Percentiles rank a stretch among this genome's conserved stretches.
Conservation (phyloP, 2,888 invertebrate genomes). For the Luperina testacea region DNA sequence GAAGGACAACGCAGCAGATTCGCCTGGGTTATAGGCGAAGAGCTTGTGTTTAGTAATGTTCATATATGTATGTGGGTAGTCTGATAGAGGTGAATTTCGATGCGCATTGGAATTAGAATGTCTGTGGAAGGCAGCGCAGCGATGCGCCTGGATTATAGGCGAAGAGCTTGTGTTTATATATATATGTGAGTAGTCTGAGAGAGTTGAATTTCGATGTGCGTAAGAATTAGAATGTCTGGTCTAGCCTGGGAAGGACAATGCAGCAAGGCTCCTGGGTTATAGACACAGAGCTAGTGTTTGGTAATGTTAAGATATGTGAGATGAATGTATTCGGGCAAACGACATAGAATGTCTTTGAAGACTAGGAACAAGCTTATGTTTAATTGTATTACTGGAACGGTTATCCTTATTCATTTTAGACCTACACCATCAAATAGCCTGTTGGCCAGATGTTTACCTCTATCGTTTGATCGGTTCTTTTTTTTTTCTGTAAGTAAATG, state of each 20-base stretch:
- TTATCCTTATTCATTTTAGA: no score
- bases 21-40: conserved; percentile 53
- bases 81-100: not conserved
- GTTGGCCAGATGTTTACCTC: no score
- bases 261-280: conserved; percentile 56
- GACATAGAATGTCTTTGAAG: no score
- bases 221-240: conserved; percentile 61
- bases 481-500: no score
- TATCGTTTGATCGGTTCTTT: no score
- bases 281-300: conserved; percentile 6
- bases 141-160: conserved; percentile 53
- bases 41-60: conserved; percentile 1
- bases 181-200: not conserved
- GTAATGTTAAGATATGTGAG: no score
- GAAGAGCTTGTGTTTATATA: not conserved
- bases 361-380: no score
- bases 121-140: conserved; percentile 69
- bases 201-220: not conserved
- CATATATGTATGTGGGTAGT: not conserved
- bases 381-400: no score
- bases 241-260: conserved; percentile 69
- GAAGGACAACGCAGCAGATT: conserved; percentile 67
- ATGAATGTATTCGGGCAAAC: no score
- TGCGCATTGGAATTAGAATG: not conserved
- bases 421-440: no score